These are phyloP conservation scores for Diprion similis DNA, from an alignment of 1,140 invertebrate genomes.

Conservation along the genomic window DNA sequence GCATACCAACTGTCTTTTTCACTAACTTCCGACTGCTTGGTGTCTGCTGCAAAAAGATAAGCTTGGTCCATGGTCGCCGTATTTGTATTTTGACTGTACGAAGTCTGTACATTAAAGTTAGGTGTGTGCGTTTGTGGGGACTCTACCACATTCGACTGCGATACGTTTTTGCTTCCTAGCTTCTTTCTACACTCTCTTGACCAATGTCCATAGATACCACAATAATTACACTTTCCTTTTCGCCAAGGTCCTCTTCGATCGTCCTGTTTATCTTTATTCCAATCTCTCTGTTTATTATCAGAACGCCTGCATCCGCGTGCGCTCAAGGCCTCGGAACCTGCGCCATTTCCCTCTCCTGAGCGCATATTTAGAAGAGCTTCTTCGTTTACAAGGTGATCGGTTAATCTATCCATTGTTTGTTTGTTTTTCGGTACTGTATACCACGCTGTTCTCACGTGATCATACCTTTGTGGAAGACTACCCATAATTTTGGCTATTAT, in stretches of 20 bases:
- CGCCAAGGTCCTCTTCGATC: conserved; percentile 18
- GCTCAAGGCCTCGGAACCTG: not conserved
- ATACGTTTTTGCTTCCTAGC: too few relatives aligned
- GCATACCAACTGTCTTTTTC: conserved; percentile 35
- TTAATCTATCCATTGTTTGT: conserved; percentile 26
- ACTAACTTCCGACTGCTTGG: too few relatives aligned
- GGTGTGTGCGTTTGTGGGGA: too few relatives aligned
- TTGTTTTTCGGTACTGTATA: conserved; percentile 21
- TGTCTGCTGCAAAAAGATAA: too few relatives aligned
- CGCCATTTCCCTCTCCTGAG: not conserved
- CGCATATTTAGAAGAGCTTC: conserved; percentile 14
- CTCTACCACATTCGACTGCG: too few relatives aligned
- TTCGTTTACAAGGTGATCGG: conserved; percentile 25
- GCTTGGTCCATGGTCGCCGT: too few relatives aligned
- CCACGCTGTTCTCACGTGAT: conserved; percentile 30
- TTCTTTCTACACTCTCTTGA: conserved; percentile 23
- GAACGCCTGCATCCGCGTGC: not conserved
- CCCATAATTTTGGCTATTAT: conserved; percentile 25
- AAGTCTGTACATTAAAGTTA: too few relatives aligned
- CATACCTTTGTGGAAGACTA: conserved; percentile 24
- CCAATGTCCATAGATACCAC: conserved; percentile 22
- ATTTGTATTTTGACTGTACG: too few relatives aligned
- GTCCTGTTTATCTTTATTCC: conserved; percentile 10
- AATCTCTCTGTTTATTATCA: too few relatives aligned
- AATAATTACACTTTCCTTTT: conserved; percentile 26